A percentile compares a stretch with the other conserved stretches of the same genome.
Evolutionary conservation across 2,113 vertebrate genomes (phyloP).

Genomic region (Anhinga rufa): DNA sequence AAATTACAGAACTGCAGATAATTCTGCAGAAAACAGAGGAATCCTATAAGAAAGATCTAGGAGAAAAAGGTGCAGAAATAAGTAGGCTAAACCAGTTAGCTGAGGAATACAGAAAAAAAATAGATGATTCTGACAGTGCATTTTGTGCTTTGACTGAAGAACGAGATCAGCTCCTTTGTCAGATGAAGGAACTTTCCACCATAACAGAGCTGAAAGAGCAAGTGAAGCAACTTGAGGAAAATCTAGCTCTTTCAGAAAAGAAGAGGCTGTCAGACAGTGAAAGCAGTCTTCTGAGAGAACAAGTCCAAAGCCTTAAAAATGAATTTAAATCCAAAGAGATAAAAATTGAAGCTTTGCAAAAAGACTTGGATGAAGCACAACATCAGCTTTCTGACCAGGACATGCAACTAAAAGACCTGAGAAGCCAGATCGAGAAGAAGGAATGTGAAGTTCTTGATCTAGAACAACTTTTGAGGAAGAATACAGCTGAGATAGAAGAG

Average conservation of each 20-base stretch:
- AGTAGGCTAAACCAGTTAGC: slow-evolving; percentile 65
- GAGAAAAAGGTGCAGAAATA: slow-evolving; percentile 74
- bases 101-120: slow-evolving; percentile 73
- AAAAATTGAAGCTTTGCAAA: slow-evolving; percentile 80
- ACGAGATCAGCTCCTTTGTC: slow-evolving; percentile 73
- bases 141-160: slow-evolving; percentile 60
- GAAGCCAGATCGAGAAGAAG: slow-evolving; percentile 74
- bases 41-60: slow-evolving; percentile 37
- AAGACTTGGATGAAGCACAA: slow-evolving; percentile 76
- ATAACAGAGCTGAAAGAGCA: slow-evolving; percentile 62
- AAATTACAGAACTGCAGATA: slow-evolving; percentile 50
- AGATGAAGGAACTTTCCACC: slow-evolving; percentile 43
- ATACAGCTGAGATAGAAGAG: slow-evolving; percentile 70
- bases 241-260: slow-evolving; percentile 66
- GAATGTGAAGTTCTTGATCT: slow-evolving; percentile 69
- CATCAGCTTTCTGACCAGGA: slow-evolving; percentile 75
- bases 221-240: slow-evolving; percentile 66
- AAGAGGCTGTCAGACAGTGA: slow-evolving; percentile 68
- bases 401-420: slow-evolving; percentile 68
- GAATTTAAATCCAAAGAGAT: slow-evolving; percentile 81
- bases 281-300: slow-evolving; percentile 77
- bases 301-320: slow-evolving; percentile 78
- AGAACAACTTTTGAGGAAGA: slow-evolving; percentile 63
- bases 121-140: slow-evolving; percentile 50
- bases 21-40: slow-evolving; percentile 56